Conservation (phyloP, 2,113 vertebrate species). For the Limanda limanda region DNA sequence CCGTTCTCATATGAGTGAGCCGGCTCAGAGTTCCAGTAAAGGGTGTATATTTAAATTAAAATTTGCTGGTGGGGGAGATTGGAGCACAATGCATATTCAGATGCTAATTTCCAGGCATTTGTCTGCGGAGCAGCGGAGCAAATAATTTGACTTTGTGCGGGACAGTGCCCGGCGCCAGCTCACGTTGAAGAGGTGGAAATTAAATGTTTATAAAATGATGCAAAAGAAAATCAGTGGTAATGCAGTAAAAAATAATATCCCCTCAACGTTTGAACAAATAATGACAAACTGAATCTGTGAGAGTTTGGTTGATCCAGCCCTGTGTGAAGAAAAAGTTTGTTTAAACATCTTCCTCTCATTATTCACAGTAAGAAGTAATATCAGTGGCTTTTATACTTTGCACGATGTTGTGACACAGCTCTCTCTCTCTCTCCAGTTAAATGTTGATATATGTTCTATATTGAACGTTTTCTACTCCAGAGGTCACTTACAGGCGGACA, state of each 20-base stretch:
- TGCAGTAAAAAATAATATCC: background rate
- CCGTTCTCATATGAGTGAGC: conserved; percentile 62
- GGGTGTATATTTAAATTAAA: conserved; percentile 72
- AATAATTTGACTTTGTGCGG: conserved; percentile 76
- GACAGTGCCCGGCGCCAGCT: conserved; percentile 63
- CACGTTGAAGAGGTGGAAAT: conserved; percentile 57
- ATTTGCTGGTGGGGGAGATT: conserved; percentile 70
- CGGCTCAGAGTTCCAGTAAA: conserved; percentile 45
- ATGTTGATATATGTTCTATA: too few relatives aligned
- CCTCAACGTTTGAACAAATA: too few relatives aligned
- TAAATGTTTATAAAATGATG: conserved; percentile 68
- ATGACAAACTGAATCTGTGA: too few relatives aligned
- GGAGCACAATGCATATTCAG: conserved; percentile 77
- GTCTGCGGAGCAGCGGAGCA: conserved; percentile 70
- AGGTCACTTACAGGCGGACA: too few relatives aligned
- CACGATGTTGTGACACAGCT: too few relatives aligned
- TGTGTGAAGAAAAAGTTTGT: too few relatives aligned
- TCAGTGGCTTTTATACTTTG: too few relatives aligned
- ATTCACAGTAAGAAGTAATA: too few relatives aligned
- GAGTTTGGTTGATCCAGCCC: too few relatives aligned
- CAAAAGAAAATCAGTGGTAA: conserved; percentile 32
- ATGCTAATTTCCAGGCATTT: conserved; percentile 77
- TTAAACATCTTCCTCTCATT: too few relatives aligned
- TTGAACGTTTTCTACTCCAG: too few relatives aligned
- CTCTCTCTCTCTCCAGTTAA: too few relatives aligned